phyloP scores from a whole-genome alignment of 2,113 vertebrate species.

The Xiphophorus maculatus region DNA sequence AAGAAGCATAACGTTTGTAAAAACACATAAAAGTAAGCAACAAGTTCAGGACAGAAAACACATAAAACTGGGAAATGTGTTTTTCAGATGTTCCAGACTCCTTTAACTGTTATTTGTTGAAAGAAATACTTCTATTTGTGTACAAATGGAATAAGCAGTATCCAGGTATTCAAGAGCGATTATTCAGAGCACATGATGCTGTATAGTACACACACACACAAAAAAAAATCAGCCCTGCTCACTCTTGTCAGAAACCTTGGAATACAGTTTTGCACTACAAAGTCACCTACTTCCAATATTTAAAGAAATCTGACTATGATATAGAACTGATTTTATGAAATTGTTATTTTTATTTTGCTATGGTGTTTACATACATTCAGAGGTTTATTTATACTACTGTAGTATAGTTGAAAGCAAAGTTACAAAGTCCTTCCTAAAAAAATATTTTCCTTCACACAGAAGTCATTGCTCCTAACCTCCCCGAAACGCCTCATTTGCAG shows the following conservation, averaged over 20 bases:
- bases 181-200: neutral
- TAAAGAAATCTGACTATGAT: neutral
- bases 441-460: neutral
- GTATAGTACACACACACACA: neutral
- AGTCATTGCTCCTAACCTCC: neutral
- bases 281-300: neutral
- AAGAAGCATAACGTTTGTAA: no score
- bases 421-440: neutral
- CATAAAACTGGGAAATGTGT: neutral
- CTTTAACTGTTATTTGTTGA: neutral
- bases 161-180: neutral
- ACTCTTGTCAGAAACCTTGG: neutral
- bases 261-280: neutral
- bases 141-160: neutral
- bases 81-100: neutral
- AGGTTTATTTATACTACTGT: neutral
- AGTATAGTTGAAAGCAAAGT: neutral
- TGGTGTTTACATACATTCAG: neutral
- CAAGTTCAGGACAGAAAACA: no score
- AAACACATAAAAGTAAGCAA: no score
- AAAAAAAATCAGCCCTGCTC: neutral
- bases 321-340: neutral
- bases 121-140: neutral
- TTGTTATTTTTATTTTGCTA: neutral
- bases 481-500: neutral